Evolutionary conservation across 2,797 vertebrate genomes (phyloP), one percentile per base, ranked within the genome.

Genomic region (Urophycis tenuis): DNA sequence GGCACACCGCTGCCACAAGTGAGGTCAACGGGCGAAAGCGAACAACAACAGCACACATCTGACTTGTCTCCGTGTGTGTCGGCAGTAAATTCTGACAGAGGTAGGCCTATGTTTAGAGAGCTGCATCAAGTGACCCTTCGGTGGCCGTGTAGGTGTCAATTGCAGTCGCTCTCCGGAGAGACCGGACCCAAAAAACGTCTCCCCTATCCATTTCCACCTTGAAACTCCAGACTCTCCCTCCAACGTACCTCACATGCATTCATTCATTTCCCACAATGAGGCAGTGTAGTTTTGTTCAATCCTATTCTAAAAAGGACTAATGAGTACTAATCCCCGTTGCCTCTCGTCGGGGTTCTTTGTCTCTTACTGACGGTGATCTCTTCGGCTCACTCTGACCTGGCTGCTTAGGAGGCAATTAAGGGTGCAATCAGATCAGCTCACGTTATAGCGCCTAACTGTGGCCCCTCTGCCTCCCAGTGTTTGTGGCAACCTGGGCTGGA

Each of bases 351-450:
- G 79, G 74, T 78, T 78, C 84, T 84, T 86, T 87, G 82, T 87
- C 75, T 80, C 74, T 83, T 79, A 77, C 4, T 83, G 74, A 84
- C 85, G 77, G 4, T 82, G 73, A 84, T 84, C 87, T 90, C 80
- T 86, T 89, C 87, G 88, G 88, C 88, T 91, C 89, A 86, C 76
- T 86, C 84, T 90, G 76, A 77, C 87, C 87, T 86, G 86, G 87
- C 79, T 81, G 87, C 82, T 87, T 82, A 79, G 78, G 77, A 71
- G 87, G 89, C 87, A 90, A 92, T 92, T 91, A 92, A 90, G 89
- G 80, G 83, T 85, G 87, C 89, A 88, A 92, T 93, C 91, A 91
- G 80, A 87, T 85, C 81, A 78, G 75, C 93, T 93, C 88, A 93
- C 83, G 74, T 92, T 92, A 93, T 36, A 35, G 53, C 83, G 90